These are phyloP conservation scores for Epistrophe eligans DNA, from an alignment of 2,888 invertebrate species.

Conservation along the genomic window DNA sequence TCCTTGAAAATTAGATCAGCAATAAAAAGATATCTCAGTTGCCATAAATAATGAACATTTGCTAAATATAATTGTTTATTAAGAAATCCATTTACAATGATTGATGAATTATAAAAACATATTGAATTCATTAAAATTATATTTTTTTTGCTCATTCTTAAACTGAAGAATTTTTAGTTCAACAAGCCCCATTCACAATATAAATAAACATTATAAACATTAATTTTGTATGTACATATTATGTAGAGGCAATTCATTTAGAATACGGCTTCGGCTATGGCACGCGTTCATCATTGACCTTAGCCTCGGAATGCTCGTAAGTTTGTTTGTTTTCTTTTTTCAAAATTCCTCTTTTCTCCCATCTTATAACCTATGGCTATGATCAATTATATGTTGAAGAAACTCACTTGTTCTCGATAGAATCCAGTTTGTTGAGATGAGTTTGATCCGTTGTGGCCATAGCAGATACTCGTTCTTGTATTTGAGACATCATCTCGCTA, in stretches of 20 bases:
- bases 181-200: not conserved
- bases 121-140: constrained; percentile 4
- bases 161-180: not conserved
- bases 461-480: constrained; percentile 82
- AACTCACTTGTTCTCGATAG: constrained; percentile 83
- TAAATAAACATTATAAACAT: constrained; percentile 13
- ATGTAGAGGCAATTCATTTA: not conserved
- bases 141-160: not conserved
- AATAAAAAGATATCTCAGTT: not conserved
- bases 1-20: constrained; percentile 15
- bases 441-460: constrained; percentile 82
- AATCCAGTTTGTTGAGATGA: constrained; percentile 81
- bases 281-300: constrained; percentile 52
- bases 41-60: constrained; percentile 2
- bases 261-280: not conserved
- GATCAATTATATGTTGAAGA: not conserved
- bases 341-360: not conserved
- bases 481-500: constrained; percentile 80
- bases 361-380: constrained; percentile 10
- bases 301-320: constrained; percentile 34
- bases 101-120: constrained; percentile 3
- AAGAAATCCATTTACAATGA: constrained; percentile 5
- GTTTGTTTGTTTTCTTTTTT: not conserved
- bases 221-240: not conserved
- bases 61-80: constrained; percentile 1